Conservation (phyloP, 2,888 invertebrate genomes). For the Ephialtes manifestator region DNA sequence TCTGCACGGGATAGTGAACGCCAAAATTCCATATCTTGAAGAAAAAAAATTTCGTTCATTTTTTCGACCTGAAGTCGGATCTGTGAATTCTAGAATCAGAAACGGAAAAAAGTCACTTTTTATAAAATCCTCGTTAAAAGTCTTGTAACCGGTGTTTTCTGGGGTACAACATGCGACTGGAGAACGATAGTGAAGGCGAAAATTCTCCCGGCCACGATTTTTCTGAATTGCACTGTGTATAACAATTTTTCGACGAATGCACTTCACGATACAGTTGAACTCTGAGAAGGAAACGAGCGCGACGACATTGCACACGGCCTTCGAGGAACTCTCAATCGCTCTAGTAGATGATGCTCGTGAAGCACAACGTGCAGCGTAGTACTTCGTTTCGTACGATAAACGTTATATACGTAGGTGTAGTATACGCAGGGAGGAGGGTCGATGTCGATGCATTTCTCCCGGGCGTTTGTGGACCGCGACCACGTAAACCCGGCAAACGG, state of each 20-base stretch:
- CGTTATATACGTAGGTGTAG: constrained; percentile 7
- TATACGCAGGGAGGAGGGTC: not conserved
- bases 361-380: not conserved
- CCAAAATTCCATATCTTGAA: too few relatives aligned
- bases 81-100: too few relatives aligned
- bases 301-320: not conserved
- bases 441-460: constrained; percentile 17
- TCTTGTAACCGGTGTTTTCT: too few relatives aligned
- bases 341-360: constrained; percentile 3
- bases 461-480: constrained; percentile 27
- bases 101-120: too few relatives aligned
- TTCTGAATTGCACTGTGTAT: not conserved
- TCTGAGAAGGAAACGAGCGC: not conserved
- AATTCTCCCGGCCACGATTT: too few relatives aligned
- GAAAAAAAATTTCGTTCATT: too few relatives aligned
- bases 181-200: too few relatives aligned
- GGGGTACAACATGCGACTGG: too few relatives aligned
- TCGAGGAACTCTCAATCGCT: not conserved
- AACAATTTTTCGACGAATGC: not conserved
- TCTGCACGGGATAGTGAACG: too few relatives aligned
- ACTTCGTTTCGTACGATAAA: constrained; percentile 17
- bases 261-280: not conserved
- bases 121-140: too few relatives aligned
- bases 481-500: constrained; percentile 42
- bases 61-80: too few relatives aligned